Base-by-base conservation (phyloP, 2,113 vertebrate species). In the Lucifuga dentata region DNA sequence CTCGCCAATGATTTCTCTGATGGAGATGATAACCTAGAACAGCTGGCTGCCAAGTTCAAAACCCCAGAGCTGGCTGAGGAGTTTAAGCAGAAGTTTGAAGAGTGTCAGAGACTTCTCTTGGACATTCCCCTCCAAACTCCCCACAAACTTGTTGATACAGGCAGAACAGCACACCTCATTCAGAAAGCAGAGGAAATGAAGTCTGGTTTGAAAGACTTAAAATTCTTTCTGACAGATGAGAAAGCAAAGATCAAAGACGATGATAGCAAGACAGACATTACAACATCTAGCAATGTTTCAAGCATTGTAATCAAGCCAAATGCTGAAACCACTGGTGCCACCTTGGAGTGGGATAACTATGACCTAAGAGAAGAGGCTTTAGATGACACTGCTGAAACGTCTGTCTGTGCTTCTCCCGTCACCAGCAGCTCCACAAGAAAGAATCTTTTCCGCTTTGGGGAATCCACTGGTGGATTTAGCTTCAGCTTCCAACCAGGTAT, bases 161-260 rank as follows among this genome's bases (percentile, higher is more conserved):
- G 95, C 23, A 93, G 95, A 83, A 96, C 97, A 17, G 97, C 98
- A 26, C 95, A 94, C 8, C 93, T 98, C 40, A 99, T 99, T 84
- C 93, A 98, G 87, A 98, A 95, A 90, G 98, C 98, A 16, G 98
- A 99, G 88, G 96, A 98, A 89, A 98, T 98, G 97, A 99, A 99
- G 81, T 95, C 92, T 58, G 97, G 91, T n/a, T 92, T 99, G 17
- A 99, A 98, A 92, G 96, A 98, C 82, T 91, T 99, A 11, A 99
- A 98, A 88, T 95, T 90, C 0, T 95, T 96, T 84, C 88, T 99
- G 84, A 98, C 96, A 1, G 95, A 95, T 19, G 95, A 95, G 39
- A 96, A 96, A 87, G 87, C 89, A 11, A 98, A 96, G 81, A 93
- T 95, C 44, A 95, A 94, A 69, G 94, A 94, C 11, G 92, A 80